Conservation (phyloP, 1,140 invertebrate genomes). For the Sycobia sp. region DNA sequence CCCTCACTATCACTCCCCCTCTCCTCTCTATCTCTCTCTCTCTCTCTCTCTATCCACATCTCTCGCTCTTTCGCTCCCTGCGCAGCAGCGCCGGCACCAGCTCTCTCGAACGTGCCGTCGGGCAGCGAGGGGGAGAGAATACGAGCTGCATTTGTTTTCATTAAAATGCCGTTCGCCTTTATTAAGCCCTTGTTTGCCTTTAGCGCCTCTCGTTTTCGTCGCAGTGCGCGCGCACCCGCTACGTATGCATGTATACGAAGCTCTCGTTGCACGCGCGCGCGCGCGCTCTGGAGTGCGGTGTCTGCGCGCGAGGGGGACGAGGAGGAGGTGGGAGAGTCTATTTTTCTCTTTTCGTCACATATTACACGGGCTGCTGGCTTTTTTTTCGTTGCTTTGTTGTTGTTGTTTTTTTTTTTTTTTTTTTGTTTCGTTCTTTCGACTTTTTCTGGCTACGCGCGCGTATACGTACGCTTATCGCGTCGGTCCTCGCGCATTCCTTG, state of each 20-base stretch:
- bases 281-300: too few species aligned
- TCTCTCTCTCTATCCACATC: not conserved
- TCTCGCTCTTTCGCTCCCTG: not conserved
- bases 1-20: not conserved
- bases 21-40: not conserved
- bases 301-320: too few species aligned
- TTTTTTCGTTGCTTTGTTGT: too few species aligned
- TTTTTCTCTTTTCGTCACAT: not conserved
- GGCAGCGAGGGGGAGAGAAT: not conserved
- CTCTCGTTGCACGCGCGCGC: too few species aligned
- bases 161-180: slow-evolving; percentile 50
- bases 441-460: too few species aligned
- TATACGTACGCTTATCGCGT: too few species aligned
- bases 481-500: too few species aligned
- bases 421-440: too few species aligned
- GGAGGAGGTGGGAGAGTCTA: not conserved
- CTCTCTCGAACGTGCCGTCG: not conserved
- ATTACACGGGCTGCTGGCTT: too few species aligned
- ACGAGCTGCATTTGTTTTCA: slow-evolving; percentile 54
- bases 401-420: too few species aligned
- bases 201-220: slow-evolving; percentile 1
- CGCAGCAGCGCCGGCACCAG: not conserved
- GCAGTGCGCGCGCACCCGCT: too few species aligned
- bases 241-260: too few species aligned
- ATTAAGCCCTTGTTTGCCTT: slow-evolving; percentile 40